Base-by-base conservation (phyloP, 2,113 vertebrate species). In the Erinaceus europaeus region DNA sequence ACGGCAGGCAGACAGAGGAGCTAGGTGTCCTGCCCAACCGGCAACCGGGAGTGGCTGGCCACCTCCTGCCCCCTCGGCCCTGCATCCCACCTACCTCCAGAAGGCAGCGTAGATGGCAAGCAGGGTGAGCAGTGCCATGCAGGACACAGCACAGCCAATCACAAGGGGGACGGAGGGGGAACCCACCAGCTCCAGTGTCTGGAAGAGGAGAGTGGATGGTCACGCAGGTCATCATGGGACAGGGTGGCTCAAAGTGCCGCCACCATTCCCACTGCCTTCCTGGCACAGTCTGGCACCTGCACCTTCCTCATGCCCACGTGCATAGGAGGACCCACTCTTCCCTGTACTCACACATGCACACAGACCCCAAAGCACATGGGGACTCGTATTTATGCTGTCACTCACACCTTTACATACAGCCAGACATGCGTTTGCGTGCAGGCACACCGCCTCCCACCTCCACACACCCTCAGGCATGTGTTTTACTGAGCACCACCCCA, bases 121-220 rank as follows among this genome's bases (percentile, higher is more conserved):
- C 94, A 99, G 97, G 72, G 98, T 98, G 95, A 99, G 96, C 93
- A 99, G 97, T 15, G 99, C 99, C 75, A 98, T 98, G 96, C 99
- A 99, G 94, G 99, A 99, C 69, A 99, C 98, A 1, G 98, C 98
- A 4, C 99, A 99, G 90, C 99, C 99, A 25, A 99, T 99, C 98
- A 99, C 98, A 46, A 99, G 97, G 0, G 99, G 99, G 84, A 99
- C 98, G 0, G 99, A 99, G 1, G 99, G 99, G 75, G 98, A 96
- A 83, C 98, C 98, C 29, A 97, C 97, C 55, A 98, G 97, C 96
- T 99, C 98, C 98, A 99, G 98, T 86, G 97, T 98, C 99, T 99
- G 94, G 11, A 23, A 13, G 15, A 79, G 80, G 88, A 1, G 38
- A n/a, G 21, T 52, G 23, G 48, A 61, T 0, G 1, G 10, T 65